Evolutionary conservation across 2,797 vertebrate genomes (phyloP), one percentile per base, ranked within the genome.

Genomic region (Trematomus bernacchii): DNA sequence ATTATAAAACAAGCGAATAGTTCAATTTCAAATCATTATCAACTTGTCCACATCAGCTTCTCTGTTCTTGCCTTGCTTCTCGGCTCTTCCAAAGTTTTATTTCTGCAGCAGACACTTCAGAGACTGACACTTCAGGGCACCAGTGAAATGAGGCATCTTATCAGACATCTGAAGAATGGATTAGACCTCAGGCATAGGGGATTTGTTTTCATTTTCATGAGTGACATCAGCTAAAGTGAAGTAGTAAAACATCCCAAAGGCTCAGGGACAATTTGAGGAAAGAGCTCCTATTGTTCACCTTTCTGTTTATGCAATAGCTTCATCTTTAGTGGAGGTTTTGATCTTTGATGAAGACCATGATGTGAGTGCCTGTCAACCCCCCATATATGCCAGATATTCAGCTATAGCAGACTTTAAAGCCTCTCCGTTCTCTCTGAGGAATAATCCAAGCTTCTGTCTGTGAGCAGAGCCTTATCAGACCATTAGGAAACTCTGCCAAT

Each of bases 111-210:
- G 14, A 72, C 51, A 61, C 30, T 64, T 74, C 60, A 72, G 50
- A 69, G 40, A 11, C 37, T 57, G 51, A 73, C 73, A 83, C 80
- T 81, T 73, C n/a, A 72, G 64, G 76, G 52, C 82, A 73, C 76
- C 66, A 66, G 47, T 71, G 47, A 80, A 77, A 67, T 65, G 18
- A 73, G 10, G 62, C 48, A 57, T 73, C 52, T 83, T 79, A 75
- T 85, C 86, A 57, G 57, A 82, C 40, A 82, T 90, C 68, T 69
- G 52, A 81, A 74, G 76, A 76, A 68, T 52, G 64, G 66, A 81
- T 84, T 73, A 75, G 19, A 72, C 54, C 58, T 80, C 10, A 44
- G 71, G 63, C 65, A 66, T 37, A 18, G 21, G 66, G 52, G 64
- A 77, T 68, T 85, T 79, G 64, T 78, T 76, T 85, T 84, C 10